A percentile compares a stretch with the other conserved stretches of the same genome.
Conservation (phyloP, 2,113 vertebrate genomes). For the Austrofundulus limnaeus region DNA sequence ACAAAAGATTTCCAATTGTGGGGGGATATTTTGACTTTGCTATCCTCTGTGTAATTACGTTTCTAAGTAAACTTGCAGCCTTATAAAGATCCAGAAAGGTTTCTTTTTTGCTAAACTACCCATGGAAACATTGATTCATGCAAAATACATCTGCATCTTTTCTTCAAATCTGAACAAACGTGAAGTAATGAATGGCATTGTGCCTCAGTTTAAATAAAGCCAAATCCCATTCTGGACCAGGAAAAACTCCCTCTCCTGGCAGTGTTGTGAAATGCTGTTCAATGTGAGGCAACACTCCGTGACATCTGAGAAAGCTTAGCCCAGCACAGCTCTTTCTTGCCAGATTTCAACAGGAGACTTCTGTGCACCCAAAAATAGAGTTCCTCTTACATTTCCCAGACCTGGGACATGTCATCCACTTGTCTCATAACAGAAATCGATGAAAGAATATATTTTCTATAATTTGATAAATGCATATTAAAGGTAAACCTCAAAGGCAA, state of each 20-base stretch:
- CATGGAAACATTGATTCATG: conserved; percentile 22
- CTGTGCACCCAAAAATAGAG: conserved; percentile 36
- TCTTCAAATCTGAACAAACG: conserved; percentile 12
- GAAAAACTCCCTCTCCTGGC: conserved; percentile 72
- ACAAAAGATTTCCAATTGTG: conserved; percentile 75
- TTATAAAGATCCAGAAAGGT: conserved; percentile 19
- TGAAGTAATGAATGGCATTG: conserved; percentile 20
- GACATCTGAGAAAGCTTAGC: conserved; percentile 72
- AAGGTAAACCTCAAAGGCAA: conserved; percentile 65
- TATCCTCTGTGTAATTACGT: conserved; percentile 66
- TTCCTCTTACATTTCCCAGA: conserved; percentile 63
- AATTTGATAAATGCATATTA: conserved; percentile 69
- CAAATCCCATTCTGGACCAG: conserved; percentile 24
- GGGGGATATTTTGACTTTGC: conserved; percentile 72
- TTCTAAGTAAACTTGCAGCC: conserved; percentile 41
- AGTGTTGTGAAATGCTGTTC: conserved; percentile 52
- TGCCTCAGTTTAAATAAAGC: conserved; percentile 13
- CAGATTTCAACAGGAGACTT: conserved; percentile 40
- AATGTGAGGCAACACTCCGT: conserved; percentile 39
- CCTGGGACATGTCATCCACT: conserved; percentile 57
- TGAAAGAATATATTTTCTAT: conserved; percentile 64
- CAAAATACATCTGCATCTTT: conserved; percentile 11
- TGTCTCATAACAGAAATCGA: conserved; percentile 67
- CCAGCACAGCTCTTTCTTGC: conserved; percentile 41
- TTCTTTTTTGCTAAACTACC: not conserved